These are phyloP conservation scores for Drosophila aldrichi DNA, from an alignment of 2,888 invertebrate genomes.

Conservation along the genomic window DNA sequence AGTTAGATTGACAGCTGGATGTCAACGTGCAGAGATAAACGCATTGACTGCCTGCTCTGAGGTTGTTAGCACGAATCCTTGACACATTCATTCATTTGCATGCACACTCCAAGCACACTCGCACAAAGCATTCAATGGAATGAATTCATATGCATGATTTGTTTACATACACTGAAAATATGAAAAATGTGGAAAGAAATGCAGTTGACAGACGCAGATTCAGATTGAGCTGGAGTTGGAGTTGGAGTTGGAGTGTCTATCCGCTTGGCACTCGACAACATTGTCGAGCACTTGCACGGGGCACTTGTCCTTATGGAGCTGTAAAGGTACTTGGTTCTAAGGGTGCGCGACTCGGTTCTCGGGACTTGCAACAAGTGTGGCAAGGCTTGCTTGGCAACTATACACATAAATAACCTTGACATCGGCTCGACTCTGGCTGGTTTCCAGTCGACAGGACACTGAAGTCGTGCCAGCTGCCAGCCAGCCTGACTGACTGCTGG, in stretches of 20 bases:
- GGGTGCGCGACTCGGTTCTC: slow-evolving; percentile 5
- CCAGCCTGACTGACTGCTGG: not conserved
- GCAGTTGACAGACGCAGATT: slow-evolving; percentile 4
- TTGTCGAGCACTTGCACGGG: slow-evolving; percentile 25
- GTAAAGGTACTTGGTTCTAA: slow-evolving; percentile 15
- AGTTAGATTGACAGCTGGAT: not conserved
- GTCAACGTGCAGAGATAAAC: slow-evolving; percentile 2
- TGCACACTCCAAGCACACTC: slow-evolving; percentile 18
- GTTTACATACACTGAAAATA: slow-evolving; percentile 13
- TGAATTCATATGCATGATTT: slow-evolving; percentile 31
- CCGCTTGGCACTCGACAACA: slow-evolving; percentile 32
- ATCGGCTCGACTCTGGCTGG: slow-evolving; percentile 31
- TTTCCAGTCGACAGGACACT: slow-evolving; percentile 19
- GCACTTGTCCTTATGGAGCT: slow-evolving; percentile 45
- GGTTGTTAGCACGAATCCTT: slow-evolving; percentile 46
- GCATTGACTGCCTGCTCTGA: slow-evolving; percentile 3
- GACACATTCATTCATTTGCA: slow-evolving; percentile 6
- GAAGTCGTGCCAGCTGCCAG: not conserved
- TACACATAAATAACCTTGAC: slow-evolving; percentile 70
- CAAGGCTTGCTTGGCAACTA: slow-evolving; percentile 12
- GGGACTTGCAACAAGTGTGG: slow-evolving; percentile 61
- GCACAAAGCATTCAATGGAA: slow-evolving; percentile 28
- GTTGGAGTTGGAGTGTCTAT: not conserved
- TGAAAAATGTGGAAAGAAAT: not conserved
- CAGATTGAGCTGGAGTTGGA: not conserved